Percentiles rank a stretch among this genome's conserved stretches.
phyloP scores from a whole-genome alignment of 1,140 invertebrate species.

The Piezodorus guildinii region DNA sequence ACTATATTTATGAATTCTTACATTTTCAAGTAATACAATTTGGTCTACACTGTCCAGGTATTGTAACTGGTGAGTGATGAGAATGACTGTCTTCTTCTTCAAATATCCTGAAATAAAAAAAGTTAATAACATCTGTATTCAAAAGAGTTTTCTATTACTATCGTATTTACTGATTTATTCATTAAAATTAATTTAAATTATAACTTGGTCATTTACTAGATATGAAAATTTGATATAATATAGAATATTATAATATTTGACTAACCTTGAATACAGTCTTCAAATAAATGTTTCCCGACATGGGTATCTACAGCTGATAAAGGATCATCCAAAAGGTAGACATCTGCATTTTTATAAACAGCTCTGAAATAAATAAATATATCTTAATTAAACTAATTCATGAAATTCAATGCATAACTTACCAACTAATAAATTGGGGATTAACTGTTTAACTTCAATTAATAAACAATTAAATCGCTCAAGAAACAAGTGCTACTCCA shows the following conservation, averaged over 20 bases:
- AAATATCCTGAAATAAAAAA: conserved; percentile 34
- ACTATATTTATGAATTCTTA: too few species aligned
- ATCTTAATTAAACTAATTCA: neutral
- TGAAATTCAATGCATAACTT: neutral
- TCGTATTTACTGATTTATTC: too few species aligned
- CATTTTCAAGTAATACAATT: conserved; percentile 67
- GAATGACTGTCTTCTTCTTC: conserved; percentile 52
- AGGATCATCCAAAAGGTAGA: conserved; percentile 71
- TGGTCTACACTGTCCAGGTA: conserved; percentile 59
- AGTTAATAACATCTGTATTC: neutral
- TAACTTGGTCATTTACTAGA: too few species aligned
- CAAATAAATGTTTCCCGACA: conserved; percentile 53
- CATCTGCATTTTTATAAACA: conserved; percentile 55
- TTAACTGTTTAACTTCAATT: too few species aligned
- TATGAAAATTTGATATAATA: neutral
- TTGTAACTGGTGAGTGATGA: conserved; percentile 78
- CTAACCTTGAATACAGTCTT: conserved; percentile 42
- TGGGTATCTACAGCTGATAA: conserved; percentile 59
- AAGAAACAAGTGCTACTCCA: too few species aligned
- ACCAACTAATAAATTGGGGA: too few species aligned
- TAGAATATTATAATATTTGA: neutral
- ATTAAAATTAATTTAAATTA: too few species aligned
- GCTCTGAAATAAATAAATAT: conserved; percentile 37
- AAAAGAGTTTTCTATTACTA: too few species aligned
- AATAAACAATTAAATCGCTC: too few species aligned